phyloP scores from a whole-genome alignment of 2,797 vertebrate genomes.

The Naso thynnoides region DNA sequence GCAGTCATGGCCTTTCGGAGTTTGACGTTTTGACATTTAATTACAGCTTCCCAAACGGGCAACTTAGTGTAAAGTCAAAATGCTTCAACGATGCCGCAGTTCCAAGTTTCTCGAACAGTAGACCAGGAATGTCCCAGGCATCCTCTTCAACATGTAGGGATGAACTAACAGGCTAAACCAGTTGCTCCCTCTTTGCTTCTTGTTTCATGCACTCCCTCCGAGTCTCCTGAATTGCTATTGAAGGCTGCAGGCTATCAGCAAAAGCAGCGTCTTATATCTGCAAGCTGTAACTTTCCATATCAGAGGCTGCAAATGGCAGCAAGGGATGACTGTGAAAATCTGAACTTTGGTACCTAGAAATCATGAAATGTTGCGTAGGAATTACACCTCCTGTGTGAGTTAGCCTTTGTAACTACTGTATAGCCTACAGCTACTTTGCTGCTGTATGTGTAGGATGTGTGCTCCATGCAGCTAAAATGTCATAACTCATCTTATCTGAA shows the following conservation, averaged over 20 bases:
- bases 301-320: slow-evolving; percentile 37
- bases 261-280: neutral
- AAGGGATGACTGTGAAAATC: slow-evolving; percentile 31
- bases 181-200: neutral
- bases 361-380: slow-evolving; percentile 34
- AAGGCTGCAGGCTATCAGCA: slow-evolving; percentile 17
- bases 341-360: slow-evolving; percentile 50
- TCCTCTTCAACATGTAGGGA: neutral
- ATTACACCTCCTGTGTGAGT: slow-evolving; percentile 39
- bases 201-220: slow-evolving; percentile 2
- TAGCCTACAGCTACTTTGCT: slow-evolving; percentile 33
- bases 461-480: slow-evolving; percentile 33
- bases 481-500: slow-evolving; percentile 27
- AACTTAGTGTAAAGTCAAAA: slow-evolving; percentile 38
- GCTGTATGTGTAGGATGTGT: slow-evolving; percentile 55
- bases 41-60: slow-evolving; percentile 48
- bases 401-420: slow-evolving; percentile 37
- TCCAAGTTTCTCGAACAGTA: neutral
- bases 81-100: slow-evolving; percentile 6
- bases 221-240: slow-evolving; percentile 20
- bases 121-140: neutral
- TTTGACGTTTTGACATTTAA: slow-evolving; percentile 59
- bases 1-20: slow-evolving; percentile 48
- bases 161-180: slow-evolving; percentile 1
- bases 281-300: slow-evolving; percentile 42